phyloP scores from a whole-genome alignment of 2,888 invertebrate species.

The Gandaritis pyraliata region DNA sequence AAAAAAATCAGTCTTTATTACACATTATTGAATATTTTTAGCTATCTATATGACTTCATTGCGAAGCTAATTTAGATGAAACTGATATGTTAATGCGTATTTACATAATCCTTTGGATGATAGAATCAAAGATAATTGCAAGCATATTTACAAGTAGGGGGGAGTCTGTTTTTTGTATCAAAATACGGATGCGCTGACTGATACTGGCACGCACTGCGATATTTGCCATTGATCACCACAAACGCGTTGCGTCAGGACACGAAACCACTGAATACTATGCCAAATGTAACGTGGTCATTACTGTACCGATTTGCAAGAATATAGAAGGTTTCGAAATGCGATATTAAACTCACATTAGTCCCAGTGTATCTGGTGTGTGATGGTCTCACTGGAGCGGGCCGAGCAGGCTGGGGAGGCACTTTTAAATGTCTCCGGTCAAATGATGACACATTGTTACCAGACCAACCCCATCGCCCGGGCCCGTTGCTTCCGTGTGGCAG shows the following conservation, averaged over 20 bases:
- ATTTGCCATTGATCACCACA: conserved; percentile 57
- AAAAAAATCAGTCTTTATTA: conserved; percentile 12
- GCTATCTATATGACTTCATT: conserved; percentile 17
- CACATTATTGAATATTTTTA: conserved; percentile 1
- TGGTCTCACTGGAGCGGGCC: conserved; percentile 73
- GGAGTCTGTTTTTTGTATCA: conserved; percentile 39
- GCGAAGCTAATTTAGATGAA: conserved; percentile 16
- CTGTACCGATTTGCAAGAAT: conserved; percentile 39
- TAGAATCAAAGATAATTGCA: conserved; percentile 3
- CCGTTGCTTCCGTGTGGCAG: conserved; percentile 83
- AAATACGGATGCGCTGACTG: conserved; percentile 60
- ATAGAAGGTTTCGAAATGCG: conserved; percentile 25
- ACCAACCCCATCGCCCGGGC: conserved; percentile 82
- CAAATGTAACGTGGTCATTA: conserved; percentile 40
- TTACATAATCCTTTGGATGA: conserved; percentile 11
- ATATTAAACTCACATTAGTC: conserved; percentile 69
- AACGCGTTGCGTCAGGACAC: conserved; percentile 61
- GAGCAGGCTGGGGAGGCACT: conserved; percentile 75
- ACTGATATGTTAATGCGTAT: conserved; percentile 15
- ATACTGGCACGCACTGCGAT: conserved; percentile 64
- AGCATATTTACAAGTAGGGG: conserved; percentile 11
- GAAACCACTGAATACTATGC: conserved; percentile 47
- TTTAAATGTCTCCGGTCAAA: conserved; percentile 78
- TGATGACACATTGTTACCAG: conserved; percentile 81
- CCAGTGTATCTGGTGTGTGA: conserved; percentile 64